Base-by-base conservation (phyloP, 1,140 invertebrate species). In the Heliconius nattereri region DNA sequence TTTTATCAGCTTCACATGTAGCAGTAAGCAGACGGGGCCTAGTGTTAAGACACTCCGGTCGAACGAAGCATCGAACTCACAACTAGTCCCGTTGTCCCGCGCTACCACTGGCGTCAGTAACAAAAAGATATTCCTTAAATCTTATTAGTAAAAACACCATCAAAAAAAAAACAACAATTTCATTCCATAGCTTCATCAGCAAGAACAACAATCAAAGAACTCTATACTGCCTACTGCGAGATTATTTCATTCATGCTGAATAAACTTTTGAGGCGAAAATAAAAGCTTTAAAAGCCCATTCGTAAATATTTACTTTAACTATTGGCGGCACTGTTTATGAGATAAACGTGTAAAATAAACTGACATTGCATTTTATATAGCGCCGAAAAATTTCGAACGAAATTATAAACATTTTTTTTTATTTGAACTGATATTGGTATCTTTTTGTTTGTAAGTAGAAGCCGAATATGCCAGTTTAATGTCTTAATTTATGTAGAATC, bases 231-330 rank as follows among this genome's bases (percentile, higher is more conserved):
- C 13, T 16, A 66, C 57, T 26, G 23, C 29, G n/a, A 66, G 57
- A 66, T 26, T 66, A 66, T 66, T 66, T 66, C 57, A 66, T 66
- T 66, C 11, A 66, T 66, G 23, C 57, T 26, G 23, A 66, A 66
- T 66, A 66, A 66, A 66, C 57, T 29, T 66, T 66, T 66, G 57
- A 66, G 57, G 57, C 23, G 11, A 16, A 66, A 66, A 66, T 66
- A 66, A 66, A 66, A 66, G 57, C 57, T 66, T 45, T 66, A 26
- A 66, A 66, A 66, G 57, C 57, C 23, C 57, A 66, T 66, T 66
- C 23, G 23, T 66, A 66, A 66, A 66, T 66, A 66, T 66, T 66
- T 66, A 66, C 57, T 29, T 66, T 66, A 66, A 66, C 57, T 66
- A 66, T 66, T 26, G 57, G 57, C 57, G 13, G 9, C 16, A 1